Percentiles rank a stretch among this genome's conserved stretches.
Conservation (phyloP, 2,113 vertebrate species). For the Plecotus auritus region DNA sequence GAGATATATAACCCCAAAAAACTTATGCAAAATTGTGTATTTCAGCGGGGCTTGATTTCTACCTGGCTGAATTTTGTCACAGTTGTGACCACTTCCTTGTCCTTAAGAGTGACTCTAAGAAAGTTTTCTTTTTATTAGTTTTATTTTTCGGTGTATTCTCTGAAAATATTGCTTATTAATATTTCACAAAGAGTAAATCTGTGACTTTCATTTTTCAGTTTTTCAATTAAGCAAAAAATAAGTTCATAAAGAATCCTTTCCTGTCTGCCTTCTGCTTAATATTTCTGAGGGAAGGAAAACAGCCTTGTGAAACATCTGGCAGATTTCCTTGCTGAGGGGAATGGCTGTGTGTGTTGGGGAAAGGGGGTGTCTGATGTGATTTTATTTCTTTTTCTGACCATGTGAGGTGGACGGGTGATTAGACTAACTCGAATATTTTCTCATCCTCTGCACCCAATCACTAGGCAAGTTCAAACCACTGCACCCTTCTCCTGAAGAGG, state of each 20-base stretch:
- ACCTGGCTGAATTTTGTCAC: constrained; percentile 42
- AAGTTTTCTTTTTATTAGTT: constrained; percentile 38
- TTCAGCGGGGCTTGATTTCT: constrained; percentile 41
- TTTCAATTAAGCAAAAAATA: constrained; percentile 37
- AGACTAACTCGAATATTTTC: background rate
- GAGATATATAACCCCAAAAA: background rate
- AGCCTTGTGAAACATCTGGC: background rate
- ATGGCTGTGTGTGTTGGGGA: accelerated
- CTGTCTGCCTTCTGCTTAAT: background rate
- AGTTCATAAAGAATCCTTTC: background rate
- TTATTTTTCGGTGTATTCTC: background rate
- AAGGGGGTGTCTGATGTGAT: background rate
- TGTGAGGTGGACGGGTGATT: background rate
- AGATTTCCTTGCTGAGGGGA: background rate
- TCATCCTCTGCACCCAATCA: background rate
- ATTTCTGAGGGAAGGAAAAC: background rate
- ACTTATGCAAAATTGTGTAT: constrained; percentile 53
- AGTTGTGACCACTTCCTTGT: constrained; percentile 55
- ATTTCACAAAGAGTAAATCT: constrained; percentile 20
- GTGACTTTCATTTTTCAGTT: background rate
- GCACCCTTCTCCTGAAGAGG: background rate
- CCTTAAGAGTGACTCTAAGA: constrained; percentile 13
- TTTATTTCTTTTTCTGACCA: background rate
- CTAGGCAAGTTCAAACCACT: constrained; percentile 13
- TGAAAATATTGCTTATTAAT: background rate